Conservation (phyloP, 1,140 invertebrate species). For the Ruditapes philippinarum region DNA sequence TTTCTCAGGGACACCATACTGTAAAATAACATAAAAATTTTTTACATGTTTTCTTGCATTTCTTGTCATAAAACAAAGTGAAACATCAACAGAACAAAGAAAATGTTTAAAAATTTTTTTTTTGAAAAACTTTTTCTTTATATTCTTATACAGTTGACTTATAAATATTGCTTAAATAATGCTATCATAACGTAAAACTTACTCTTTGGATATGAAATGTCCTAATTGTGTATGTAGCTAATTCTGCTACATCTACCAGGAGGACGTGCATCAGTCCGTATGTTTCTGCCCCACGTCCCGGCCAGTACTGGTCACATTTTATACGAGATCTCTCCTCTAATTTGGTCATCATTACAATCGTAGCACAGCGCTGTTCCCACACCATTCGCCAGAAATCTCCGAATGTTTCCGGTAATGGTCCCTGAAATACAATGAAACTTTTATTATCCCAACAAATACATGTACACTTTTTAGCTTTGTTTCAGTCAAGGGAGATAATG, state of each 20-base stretch:
- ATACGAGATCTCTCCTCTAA: conserved; percentile 87
- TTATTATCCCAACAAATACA: too few species aligned
- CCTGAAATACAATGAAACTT: conserved; percentile 89
- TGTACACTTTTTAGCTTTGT: too few species aligned
- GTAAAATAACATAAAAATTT: too few species aligned
- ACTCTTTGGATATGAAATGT: conserved; percentile 95
- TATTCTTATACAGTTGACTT: too few species aligned
- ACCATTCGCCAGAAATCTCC: conserved; percentile 87
- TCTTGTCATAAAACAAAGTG: too few species aligned
- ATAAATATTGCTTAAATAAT: background rate
- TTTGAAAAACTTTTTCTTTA: too few species aligned
- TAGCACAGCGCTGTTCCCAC: conserved; percentile 86
- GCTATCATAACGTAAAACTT: conserved; percentile 28
- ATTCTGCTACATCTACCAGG: conserved; percentile 97
- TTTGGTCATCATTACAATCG: conserved; percentile 87
- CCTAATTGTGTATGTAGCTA: conserved; percentile 99
- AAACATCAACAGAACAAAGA: too few species aligned
- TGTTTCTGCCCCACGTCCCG: conserved; percentile 95
- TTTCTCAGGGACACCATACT: conserved; percentile 87
- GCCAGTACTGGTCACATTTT: conserved; percentile 99
- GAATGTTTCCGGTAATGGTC: conserved; percentile 88
- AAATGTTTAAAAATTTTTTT: too few species aligned
- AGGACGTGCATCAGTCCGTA: conserved; percentile 96
- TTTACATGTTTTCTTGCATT: too few species aligned
- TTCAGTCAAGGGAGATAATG: too few species aligned